Base-by-base conservation (phyloP, 2,888 invertebrate species). In the Biston stratarius region DNA sequence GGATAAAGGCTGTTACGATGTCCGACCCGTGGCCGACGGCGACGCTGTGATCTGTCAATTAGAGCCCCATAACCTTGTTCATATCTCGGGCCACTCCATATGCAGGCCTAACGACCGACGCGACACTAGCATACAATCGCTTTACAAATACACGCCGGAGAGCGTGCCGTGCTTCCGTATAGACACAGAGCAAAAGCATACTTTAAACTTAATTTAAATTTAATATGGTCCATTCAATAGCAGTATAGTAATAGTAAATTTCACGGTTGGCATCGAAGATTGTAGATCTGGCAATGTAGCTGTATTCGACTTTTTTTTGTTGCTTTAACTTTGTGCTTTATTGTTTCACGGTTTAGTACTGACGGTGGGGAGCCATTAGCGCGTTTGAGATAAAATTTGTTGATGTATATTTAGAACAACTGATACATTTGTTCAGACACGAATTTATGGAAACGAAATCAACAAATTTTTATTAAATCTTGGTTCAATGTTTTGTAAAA, bases 11-110 rank as follows among this genome's bases (percentile, higher is more conserved):
- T 82, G 86, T 87, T 89, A 86, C 85, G 83, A 83, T 83, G 86
- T 83, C 83, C n/a, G n/a, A n/a, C n/a, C n/a, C 83, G 84, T 80
- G 71, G 78, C 81, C 78, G 71, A 69, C 67, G 61, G 70, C 52
- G 59, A 82, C 81, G 78, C 81, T 83, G 78, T 83, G 85, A 87
- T 89, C 87, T 90, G 89, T 89, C 89, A 90, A 91, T 90, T 90
- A 89, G 83, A 85, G 82, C 81, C 84, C 83, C 84, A 85, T 86
- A 87, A 85, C 86, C 85, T 84, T 86, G 87, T 89, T 89, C 85
- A 83, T 86, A 87, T 86, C 83, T 81, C 69, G 78, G 78, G 75
- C 78, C 77, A 77, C 77, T 79, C 78, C 73, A 76, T 81, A 73
- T 69, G 75, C 73, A 74, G 81, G 67, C 80, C 74, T 82, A 84